These are phyloP conservation scores for Sarcophaga bullata DNA, from an alignment of 1,140 invertebrate species.

Conservation along the genomic window DNA sequence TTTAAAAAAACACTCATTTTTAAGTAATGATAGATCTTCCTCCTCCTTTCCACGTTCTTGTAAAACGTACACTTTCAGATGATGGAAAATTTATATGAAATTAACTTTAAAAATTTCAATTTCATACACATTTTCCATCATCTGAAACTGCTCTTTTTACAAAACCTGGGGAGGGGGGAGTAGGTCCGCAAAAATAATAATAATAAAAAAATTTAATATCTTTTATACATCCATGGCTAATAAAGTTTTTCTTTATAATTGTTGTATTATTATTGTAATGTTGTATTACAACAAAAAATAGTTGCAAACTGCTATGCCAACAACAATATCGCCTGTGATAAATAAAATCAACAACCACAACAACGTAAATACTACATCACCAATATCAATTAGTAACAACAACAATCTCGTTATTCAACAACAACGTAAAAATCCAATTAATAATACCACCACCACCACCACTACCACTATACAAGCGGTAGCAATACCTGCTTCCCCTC, in stretches of 20 bases:
- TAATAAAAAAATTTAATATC: neutral
- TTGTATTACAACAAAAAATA: constrained; percentile 23
- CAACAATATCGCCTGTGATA: constrained; percentile 52
- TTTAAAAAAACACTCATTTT: too few relatives aligned
- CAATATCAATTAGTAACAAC: constrained; percentile 40
- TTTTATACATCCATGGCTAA: neutral
- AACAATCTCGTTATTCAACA: constrained; percentile 39
- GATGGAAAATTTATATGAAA: too few relatives aligned
- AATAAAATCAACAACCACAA: constrained; percentile 46
- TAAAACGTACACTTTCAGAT: too few relatives aligned
- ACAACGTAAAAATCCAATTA: constrained; percentile 34
- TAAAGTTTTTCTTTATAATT: neutral
- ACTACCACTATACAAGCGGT: constrained; percentile 32
- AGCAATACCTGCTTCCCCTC: neutral
- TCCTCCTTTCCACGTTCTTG: too few relatives aligned
- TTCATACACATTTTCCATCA: neutral
- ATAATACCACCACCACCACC: neutral
- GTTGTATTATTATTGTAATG: constrained; percentile 16
- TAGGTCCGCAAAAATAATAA: neutral
- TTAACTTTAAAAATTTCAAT: neutral
- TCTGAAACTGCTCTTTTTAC: neutral
- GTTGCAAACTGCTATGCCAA: constrained; percentile 48
- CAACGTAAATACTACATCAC: constrained; percentile 44
- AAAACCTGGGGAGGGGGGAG: too few relatives aligned
- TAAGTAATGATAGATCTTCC: too few relatives aligned